Base-by-base conservation (phyloP, 2,888 invertebrate species). In the Platycheirus rosarum region DNA sequence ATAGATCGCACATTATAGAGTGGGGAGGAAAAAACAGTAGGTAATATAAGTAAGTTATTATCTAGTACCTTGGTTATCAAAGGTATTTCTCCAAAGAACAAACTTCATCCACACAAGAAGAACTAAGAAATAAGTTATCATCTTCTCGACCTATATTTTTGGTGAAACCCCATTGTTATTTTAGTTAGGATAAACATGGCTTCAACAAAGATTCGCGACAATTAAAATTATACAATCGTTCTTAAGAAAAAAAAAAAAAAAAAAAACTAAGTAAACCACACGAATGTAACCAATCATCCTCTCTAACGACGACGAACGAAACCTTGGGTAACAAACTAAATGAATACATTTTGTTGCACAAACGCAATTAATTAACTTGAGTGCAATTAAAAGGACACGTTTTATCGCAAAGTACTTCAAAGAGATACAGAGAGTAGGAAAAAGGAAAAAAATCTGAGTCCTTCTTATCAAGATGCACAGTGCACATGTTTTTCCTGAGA, bases 301-400 rank as follows among this genome's bases (percentile, higher is more conserved):
- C n/a, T 6, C 35, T 35, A 8, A 8, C 46, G 23, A 9, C 44
- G 46, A 46, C 46, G 57, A 35, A 29, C 51, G 60, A 40, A 49
- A 44, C n/a, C 4, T 0, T 18, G 20, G 55, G 55, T 55, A 55
- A 37, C 46, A 42, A 77, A 71, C 55, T 48, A 63, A 35, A 53
- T 35, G 18, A 2, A 51, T 37, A 20, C n/a, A 26, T 11, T 40
- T 57, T 57, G 40, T 57, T 49, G 55, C 44, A 51, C 57, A 75
- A 79, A 75, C 75, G 70, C 63, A 70, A 80, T 80, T 76, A 80
- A 80, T 75, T 80, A 76, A 70, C 71, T 73, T 66, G 49, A 82
- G 76, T 62, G 71, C 66, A 71, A 76, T 82, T 82, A 82, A 82
- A 65, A 48, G 51, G 26, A 32, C 44, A 63, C 26, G 63, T 32